Evolutionary conservation across 2,113 vertebrate species (phyloP).

Genomic region (Scomber scombrus): DNA sequence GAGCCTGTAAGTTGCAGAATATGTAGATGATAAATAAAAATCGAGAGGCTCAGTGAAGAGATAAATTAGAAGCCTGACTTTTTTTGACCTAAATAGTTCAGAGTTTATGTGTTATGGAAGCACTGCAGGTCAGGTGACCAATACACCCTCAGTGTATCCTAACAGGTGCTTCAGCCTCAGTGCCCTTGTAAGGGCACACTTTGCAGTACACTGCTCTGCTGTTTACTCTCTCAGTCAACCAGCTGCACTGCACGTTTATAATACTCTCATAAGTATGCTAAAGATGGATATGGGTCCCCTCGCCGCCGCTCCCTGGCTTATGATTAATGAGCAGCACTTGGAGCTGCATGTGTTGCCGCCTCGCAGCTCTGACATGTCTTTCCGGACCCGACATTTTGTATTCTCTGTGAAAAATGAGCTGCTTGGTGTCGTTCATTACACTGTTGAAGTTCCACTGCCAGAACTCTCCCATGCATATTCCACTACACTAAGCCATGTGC

Average conservation of each 20-base stretch:
- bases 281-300: constrained; percentile 74
- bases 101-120: constrained; percentile 9
- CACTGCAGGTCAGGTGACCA: constrained; percentile 49
- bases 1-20: neutral
- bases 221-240: constrained; percentile 75
- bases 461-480: constrained; percentile 71
- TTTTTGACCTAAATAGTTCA: constrained; percentile 6
- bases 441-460: constrained; percentile 53
- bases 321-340: constrained; percentile 84
- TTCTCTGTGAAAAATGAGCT: constrained; percentile 80
- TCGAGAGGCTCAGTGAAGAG: neutral
- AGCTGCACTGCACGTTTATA: constrained; percentile 77
- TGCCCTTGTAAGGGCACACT: constrained; percentile 76
- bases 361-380: constrained; percentile 75
- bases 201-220: constrained; percentile 50
- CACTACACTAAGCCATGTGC: constrained; percentile 57
- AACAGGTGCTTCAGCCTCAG: constrained; percentile 76
- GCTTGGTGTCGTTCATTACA: constrained; percentile 73
- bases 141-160: constrained; percentile 37
- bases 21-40: neutral
- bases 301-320: constrained; percentile 55
- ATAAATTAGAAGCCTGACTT: neutral
- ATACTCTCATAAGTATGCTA: constrained; percentile 77
- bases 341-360: constrained; percentile 72
- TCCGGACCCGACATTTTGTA: constrained; percentile 80